Evolutionary conservation across 2,113 vertebrate genomes (phyloP), one percentile per base, ranked within the genome.

Genomic region (Columba janthina): DNA sequence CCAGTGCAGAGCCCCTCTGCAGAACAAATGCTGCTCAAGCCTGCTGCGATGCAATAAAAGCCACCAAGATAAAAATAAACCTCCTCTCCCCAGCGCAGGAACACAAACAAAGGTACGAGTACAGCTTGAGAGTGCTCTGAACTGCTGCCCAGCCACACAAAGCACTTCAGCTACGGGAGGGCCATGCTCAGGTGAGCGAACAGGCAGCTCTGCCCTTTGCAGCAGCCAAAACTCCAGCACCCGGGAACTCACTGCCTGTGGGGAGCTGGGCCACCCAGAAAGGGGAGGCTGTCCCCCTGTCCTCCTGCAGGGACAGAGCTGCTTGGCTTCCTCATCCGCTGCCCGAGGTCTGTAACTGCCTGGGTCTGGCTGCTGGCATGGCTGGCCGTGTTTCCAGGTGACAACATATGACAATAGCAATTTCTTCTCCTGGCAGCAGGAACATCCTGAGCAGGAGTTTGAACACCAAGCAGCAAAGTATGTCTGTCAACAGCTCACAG

Each of bases 1-100:
- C 12, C 90, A 71, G 92, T 7, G 12, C 17, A 15, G 71, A 88
- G 28, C 70, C 77, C 85, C 82, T 91, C 12, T 42, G 90, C 85
- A 71, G 94, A 85, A 90, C 91, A 85, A 90, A 86, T 2, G 77
- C 93, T 72, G 81, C 89, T 1, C 34, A 32, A 80, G 64, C 94
- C 96, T 48, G 96, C 92, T 95, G 94, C 4, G 88, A 66, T 14
- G 65, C 94, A 19, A 42, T 58, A 46, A 96, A 91, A 95, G 94
- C 92, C 90, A 61, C 69, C 3, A 36, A 81, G 92, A 92, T 96
- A 96, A 96, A 97, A 96, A 96, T 97, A 96, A 92, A 80, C 88
- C 85, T 15, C 2, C 65, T 86, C 82, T 74, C 58, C 38, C 56
- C 90, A 44, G 56, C 0, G 4, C 79, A 19, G 85, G 80, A 70